phyloP scores from a whole-genome alignment of 2,113 vertebrate genomes.

The Turdus rufiventris region DNA sequence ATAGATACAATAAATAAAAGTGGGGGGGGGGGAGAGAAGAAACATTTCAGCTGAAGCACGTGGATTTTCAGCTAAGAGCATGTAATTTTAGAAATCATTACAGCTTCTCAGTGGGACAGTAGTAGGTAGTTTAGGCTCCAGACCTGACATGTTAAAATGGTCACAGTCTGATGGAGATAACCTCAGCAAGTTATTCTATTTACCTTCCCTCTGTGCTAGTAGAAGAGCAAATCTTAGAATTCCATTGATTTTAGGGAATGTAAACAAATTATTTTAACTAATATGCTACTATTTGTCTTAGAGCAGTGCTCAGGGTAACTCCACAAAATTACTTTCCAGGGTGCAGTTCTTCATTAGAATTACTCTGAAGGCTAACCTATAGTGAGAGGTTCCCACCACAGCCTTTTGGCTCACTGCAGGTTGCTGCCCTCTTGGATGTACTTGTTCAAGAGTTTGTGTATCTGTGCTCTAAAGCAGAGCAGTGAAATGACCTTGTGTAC shows the following conservation, averaged over 20 bases:
- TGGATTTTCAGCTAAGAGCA: not conserved
- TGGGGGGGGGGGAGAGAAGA: fast-evolving
- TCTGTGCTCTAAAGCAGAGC: not conserved
- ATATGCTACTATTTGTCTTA: not conserved
- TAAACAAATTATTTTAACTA: slow-evolving; percentile 47
- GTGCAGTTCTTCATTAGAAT: not conserved
- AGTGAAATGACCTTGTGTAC: not conserved
- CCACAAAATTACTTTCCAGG: not conserved
- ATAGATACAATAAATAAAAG: slow-evolving; percentile 22
- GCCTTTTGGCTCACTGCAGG: not conserved
- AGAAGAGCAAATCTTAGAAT: slow-evolving; percentile 2
- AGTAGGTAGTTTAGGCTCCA: not conserved
- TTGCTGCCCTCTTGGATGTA: not conserved
- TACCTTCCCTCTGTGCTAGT: not conserved
- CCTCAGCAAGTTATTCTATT: slow-evolving; percentile 2
- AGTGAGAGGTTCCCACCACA: not conserved
- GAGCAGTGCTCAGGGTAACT: not conserved
- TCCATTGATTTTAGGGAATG: slow-evolving; percentile 28
- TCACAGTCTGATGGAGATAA: not conserved
- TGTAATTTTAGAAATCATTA: not conserved
- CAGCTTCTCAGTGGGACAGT: not conserved
- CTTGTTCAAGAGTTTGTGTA: not conserved
- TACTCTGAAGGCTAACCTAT: not conserved
- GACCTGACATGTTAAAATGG: not conserved
- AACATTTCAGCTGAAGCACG: not conserved